Evolutionary conservation across 2,888 invertebrate genomes (phyloP).

Genomic region (Parnassius glacialis): DNA sequence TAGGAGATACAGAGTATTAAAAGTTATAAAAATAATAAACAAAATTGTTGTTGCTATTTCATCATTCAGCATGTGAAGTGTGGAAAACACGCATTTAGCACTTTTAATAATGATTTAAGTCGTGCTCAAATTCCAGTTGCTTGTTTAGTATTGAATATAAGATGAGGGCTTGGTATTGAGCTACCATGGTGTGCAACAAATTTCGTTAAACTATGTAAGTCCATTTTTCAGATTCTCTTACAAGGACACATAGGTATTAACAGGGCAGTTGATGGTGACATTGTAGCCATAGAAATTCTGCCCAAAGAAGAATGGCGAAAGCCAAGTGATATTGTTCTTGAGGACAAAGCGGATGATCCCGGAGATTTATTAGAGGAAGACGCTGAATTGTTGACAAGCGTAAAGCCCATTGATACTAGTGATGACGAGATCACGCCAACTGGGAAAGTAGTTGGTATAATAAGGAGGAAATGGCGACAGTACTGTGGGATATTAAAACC

Average conservation of each 20-base stretch:
- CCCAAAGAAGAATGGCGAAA: constrained; percentile 94
- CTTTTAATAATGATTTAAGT: too few species aligned
- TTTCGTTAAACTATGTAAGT: too few species aligned
- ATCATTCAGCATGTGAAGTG: too few species aligned
- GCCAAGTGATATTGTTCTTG: constrained; percentile 91
- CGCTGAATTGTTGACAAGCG: constrained; percentile 57
- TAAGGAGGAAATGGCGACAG: constrained; percentile 97
- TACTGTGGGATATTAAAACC: constrained; percentile 97
- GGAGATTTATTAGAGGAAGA: constrained; percentile 85
- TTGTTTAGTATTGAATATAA: too few species aligned
- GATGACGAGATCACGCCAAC: constrained; percentile 72
- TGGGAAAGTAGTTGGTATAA: constrained; percentile 90
- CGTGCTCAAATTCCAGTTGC: too few species aligned
- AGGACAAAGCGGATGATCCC: constrained; percentile 87
- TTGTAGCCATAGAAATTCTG: constrained; percentile 94
- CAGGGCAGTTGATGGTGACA: constrained; percentile 96
- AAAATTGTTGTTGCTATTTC: too few species aligned
- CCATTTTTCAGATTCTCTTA: constrained; percentile 83
- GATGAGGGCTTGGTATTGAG: too few species aligned
- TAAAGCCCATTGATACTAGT: constrained; percentile 42
- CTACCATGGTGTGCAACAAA: background rate
- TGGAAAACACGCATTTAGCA: too few species aligned
- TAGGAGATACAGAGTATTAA: too few species aligned
- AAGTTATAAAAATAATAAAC: too few species aligned
- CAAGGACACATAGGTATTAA: constrained; percentile 94